A percentile compares a stretch with the other conserved stretches of the same genome.
Conservation (phyloP, 2,888 invertebrate species). For the Lasius fuliginosus region DNA sequence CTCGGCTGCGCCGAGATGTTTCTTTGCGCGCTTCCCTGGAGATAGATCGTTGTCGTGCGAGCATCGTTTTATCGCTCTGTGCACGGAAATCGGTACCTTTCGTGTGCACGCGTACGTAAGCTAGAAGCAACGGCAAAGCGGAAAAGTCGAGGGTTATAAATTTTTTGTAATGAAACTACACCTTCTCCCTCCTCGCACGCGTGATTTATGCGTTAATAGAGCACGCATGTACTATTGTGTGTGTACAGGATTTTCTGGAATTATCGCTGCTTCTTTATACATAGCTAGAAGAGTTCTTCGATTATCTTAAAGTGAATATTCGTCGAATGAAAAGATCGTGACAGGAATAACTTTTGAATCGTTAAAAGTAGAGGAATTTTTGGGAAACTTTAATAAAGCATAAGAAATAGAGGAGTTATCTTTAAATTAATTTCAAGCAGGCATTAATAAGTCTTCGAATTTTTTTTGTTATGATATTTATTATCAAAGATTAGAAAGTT, state of each 20-base stretch:
- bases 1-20: slow-evolving; percentile 15
- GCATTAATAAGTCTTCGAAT: background rate
- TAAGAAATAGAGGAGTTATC: background rate
- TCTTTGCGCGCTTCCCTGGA: slow-evolving; percentile 18
- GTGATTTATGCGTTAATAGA: slow-evolving; percentile 57
- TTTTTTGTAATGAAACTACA: slow-evolving; percentile 56
- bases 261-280: slow-evolving; percentile 2
- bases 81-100: slow-evolving; percentile 32
- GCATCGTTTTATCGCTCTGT: slow-evolving; percentile 36
- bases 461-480: background rate
- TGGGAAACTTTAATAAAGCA: background rate
- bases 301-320: slow-evolving; percentile 27
- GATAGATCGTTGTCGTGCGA: slow-evolving; percentile 46
- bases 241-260: background rate
- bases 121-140: slow-evolving; percentile 1
- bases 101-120: slow-evolving; percentile 19
- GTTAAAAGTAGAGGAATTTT: background rate
- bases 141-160: slow-evolving; percentile 33
- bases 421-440: background rate
- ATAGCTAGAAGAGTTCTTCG: background rate
- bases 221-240: background rate
- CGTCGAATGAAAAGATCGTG: slow-evolving; percentile 18
- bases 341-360: background rate
- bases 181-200: background rate
- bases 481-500: background rate